Evolutionary conservation across 2,888 invertebrate genomes (phyloP).

Genomic region (Actias luna): DNA sequence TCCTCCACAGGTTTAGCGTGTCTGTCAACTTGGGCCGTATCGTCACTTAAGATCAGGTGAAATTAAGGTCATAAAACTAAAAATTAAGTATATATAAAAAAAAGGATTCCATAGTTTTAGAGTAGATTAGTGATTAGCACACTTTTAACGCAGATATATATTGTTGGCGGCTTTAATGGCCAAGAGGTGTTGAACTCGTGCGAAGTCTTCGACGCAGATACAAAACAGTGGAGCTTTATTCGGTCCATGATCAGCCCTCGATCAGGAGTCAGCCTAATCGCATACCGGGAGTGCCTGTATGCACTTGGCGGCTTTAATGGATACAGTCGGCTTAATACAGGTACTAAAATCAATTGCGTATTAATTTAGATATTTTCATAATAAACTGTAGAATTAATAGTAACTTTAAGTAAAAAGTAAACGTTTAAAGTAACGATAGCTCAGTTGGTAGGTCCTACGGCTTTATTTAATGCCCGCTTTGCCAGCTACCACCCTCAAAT

Average conservation of each 20-base stretch:
- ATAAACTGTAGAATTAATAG: background rate
- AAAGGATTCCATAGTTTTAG: too few relatives aligned
- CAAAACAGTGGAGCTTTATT: constrained; percentile 88
- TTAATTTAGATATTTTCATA: background rate
- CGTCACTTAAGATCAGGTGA: too few relatives aligned
- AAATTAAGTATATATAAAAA: too few relatives aligned
- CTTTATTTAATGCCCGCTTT: too few relatives aligned
- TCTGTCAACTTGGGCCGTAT: too few relatives aligned
- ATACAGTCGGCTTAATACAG: constrained; percentile 84
- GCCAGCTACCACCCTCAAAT: too few relatives aligned
- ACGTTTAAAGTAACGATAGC: too few relatives aligned
- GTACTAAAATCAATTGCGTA: constrained; percentile 35
- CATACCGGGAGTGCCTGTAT: constrained; percentile 85
- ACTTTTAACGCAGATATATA: constrained; percentile 80
- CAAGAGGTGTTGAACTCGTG: constrained; percentile 87
- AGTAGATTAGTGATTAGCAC: background rate
- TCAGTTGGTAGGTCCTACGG: too few relatives aligned
- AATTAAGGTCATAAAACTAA: too few relatives aligned
- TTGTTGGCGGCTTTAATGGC: constrained; percentile 92
- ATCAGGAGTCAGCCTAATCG: constrained; percentile 88
- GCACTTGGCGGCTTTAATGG: constrained; percentile 93
- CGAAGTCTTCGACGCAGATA: constrained; percentile 87
- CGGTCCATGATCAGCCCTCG: constrained; percentile 87
- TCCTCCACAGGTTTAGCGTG: too few relatives aligned
- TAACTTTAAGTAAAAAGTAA: background rate